A percentile compares a stretch with the other conserved stretches of the same genome.
These are phyloP conservation scores for Dendrolimus kikuchii DNA, from an alignment of 1,140 invertebrate species.

Conservation along the genomic window DNA sequence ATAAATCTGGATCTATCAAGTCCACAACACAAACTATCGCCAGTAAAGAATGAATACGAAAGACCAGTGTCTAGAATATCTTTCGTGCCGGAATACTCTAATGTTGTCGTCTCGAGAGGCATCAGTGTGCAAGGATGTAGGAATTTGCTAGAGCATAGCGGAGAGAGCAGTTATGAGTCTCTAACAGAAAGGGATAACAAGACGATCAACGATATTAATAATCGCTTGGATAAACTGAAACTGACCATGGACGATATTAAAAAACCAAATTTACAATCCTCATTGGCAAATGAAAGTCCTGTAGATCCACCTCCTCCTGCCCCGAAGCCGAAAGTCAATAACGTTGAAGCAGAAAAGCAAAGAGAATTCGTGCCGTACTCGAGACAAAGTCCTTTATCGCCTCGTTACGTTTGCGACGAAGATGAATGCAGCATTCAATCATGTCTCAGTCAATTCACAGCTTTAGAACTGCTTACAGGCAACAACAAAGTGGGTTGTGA, in stretches of 20 bases:
- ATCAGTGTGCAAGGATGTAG: constrained; percentile 49
- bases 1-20: constrained; percentile 71
- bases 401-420: constrained; percentile 80
- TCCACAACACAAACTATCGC: constrained; percentile 47
- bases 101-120: constrained; percentile 48
- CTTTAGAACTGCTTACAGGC: constrained; percentile 88
- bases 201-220: constrained; percentile 31
- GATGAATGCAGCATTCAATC: constrained; percentile 89
- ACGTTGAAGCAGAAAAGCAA: constrained; percentile 31
- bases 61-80: constrained; percentile 70
- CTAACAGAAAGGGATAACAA: constrained; percentile 19
- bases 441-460: constrained; percentile 93
- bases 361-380: constrained; percentile 36
- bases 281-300: constrained; percentile 17
- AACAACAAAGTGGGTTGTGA: constrained; percentile 95
- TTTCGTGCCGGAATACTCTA: constrained; percentile 58
- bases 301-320: constrained; percentile 17
- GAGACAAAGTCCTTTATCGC: constrained; percentile 69
- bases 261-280: constrained; percentile 31
- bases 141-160: constrained; percentile 46
- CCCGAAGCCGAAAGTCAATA: constrained; percentile 32
- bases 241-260: constrained; percentile 36
- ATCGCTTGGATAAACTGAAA: constrained; percentile 39
- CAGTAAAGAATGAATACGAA: constrained; percentile 56
- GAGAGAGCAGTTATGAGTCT: constrained; percentile 46